These are phyloP conservation scores for Anastrepha obliqua DNA, from an alignment of 1,140 invertebrate species.

Conservation along the genomic window DNA sequence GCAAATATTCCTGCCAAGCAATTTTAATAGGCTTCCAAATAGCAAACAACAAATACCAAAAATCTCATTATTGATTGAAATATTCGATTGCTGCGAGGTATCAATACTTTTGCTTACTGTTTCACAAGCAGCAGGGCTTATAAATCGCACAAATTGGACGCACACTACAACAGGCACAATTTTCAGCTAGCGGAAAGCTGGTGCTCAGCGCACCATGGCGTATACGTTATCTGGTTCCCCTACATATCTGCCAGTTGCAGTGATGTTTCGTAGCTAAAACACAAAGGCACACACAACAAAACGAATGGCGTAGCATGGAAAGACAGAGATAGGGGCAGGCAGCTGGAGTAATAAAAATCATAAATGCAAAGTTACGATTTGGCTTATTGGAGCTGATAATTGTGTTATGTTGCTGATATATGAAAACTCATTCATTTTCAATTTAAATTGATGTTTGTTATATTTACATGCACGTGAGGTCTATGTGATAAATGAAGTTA, in stretches of 20 bases:
- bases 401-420: background rate
- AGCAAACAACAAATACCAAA: background rate
- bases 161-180: background rate
- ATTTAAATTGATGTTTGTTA: background rate
- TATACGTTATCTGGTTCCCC: background rate
- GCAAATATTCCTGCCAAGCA: too few relatives aligned
- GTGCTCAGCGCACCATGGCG: background rate
- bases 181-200: background rate
- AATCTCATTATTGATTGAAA: conserved; percentile 32
- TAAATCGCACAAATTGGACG: background rate
- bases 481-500: background rate
- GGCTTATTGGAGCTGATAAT: background rate
- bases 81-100: background rate
- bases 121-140: background rate
- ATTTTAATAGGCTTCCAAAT: background rate
- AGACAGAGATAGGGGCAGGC: too few relatives aligned
- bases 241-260: background rate
- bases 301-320: background rate
- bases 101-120: background rate
- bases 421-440: background rate
- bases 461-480: background rate
- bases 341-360: background rate
- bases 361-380: background rate
- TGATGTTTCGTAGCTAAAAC: background rate
- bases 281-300: background rate